Evolutionary conservation across 2,797 vertebrate species (phyloP), one percentile per base, ranked within the genome.

Genomic region (Sebastiscus albofasciatus): DNA sequence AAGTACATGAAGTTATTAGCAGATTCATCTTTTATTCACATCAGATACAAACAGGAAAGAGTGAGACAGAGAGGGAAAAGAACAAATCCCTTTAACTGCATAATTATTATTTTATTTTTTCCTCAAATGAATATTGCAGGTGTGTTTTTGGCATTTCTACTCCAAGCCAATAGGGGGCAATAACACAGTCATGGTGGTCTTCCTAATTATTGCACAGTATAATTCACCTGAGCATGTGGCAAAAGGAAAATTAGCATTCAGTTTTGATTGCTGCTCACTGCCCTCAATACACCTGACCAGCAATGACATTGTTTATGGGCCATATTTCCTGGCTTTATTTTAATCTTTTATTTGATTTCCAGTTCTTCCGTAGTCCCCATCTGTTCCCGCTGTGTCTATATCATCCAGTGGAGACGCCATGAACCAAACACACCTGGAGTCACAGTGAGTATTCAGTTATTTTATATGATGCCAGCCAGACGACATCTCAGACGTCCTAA

Each of bases 131-230:
- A 24, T 11, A 14, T 11, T 59, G 14, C 20, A 8, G 16, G 16
- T 58, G 61, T 31, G 16, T 16, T 56, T 69, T 52, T 29, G 4
- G 2, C 5, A 20, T 46, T 26, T 62, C 12, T 16, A 36, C 70
- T 49, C 83, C 66, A 1, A 0, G 12, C 61, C 75, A 75, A 46
- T 3, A 62, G 83, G 67, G 46, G 83, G 75, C 79, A 31, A 3
- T 31, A 29, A 16, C 39, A 27, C 4, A 36, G n/a, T 6, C 7
- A 33, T 8, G 29, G n/a, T 26, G 24, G 13, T 26, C 20, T 20
- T 4, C 2, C 2, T 65, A 4, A 9, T n/a, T 3, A 3, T 69
- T 2, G n/a, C 1, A 8, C 5, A 3, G 2, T 8, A 8, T 8
- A 31, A 22, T 7, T 64, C 22, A 82, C 31, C 39, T 75, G 20